Evolutionary conservation across 2,797 vertebrate species (phyloP), one percentile per base, ranked within the genome.

Genomic region (Chanos chanos): DNA sequence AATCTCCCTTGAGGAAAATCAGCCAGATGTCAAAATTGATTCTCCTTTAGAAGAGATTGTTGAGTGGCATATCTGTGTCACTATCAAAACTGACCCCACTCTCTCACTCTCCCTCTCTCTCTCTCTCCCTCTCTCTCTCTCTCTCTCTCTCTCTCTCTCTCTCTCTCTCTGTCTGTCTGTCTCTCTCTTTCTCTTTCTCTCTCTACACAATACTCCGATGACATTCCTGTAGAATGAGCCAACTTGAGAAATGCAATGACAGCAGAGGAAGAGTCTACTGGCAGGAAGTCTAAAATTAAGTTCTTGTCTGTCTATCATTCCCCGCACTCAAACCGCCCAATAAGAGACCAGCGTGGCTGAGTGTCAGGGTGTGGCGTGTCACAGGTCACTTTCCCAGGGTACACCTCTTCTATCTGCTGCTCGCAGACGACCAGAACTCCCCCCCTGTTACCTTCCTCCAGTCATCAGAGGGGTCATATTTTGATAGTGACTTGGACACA

Each of bases 381-480:
- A 25, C 45, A 54, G 72, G 69, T 75, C 72, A 73, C 56, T 76
- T 78, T 81, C 76, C 71, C 77, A 77, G 75, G 68, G 65, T 72
- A 58, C 57, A 69, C 63, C 37, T 71, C 68, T 72, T 71, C 75
- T 77, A 75, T 79, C 74, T 77, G 57, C 55, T 64, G 60, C 49
- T 53, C 65, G 49, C 69, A 78, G 74, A 68, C 55, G 21, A 49
- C 31, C 36, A 25, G 63, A 59, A 64, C 60, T 57, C 60, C 57
- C 59, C 74, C 71, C 68, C 66, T 37, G 21, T 72, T 71, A 71
- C 61, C 70, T 76, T 74, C 72, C 68, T 76, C 64, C 70, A 45
- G 45, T 64, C 56, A 64, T 68, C 55, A 70, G 71, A 72, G 62
- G 63, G 64, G 66, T 68, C 57, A 33, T 64, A 52, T 73, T 70